Base-by-base conservation (phyloP, 2,888 invertebrate genomes). In the Drosophila ezoana region DNA sequence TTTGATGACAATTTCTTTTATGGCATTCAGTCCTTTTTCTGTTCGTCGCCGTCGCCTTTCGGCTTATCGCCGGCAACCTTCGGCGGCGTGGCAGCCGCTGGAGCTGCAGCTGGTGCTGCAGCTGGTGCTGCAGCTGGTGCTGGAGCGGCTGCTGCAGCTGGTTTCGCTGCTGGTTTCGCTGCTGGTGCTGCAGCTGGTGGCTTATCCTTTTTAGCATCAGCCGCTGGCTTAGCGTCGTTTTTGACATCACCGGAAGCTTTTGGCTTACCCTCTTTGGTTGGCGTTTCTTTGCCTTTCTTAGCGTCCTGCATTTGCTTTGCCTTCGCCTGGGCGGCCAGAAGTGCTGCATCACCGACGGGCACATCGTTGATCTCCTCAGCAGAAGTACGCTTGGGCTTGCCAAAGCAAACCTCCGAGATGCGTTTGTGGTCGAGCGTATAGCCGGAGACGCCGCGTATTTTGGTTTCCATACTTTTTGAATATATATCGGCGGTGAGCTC, bases 401-500 rank as follows among this genome's bases (percentile, higher is more conserved):
- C 86, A 20, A 85, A 56, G 44, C 83, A 83, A 0, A 83, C 49
- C 8, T 83, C 86, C 5, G 86, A 11, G 2, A 85, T 5, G 2
- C 45, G 33, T 3, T 28, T 44, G 23, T 83, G 87, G 0, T 60
- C n/a, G 9, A 81, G 35, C 41, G 47, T 53, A 43, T 58, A 81
- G 5, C 76, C 82, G 1, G 57, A 20, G 0, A 80, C 58, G 1
- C 95, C 95, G 4, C 97, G 93, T 54, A 97, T 94, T 41, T 92
- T 88, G 0, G 93, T 92, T 74, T 96, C 95, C 3, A 94, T 71
- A 78, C 94, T 94, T 4, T 94, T 92, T 16, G 93, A 92, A 91
- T 97, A 97, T 40, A 99, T 93, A 91, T 98, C 96, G 0, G 94
- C 94, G 18, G 95, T 93, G 1, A 98, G 93, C 90, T 98, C 97